Evolutionary conservation across 2,888 invertebrate genomes (phyloP), one percentile per base, ranked within the genome.

Genomic region (Eupithecia tripunctaria): DNA sequence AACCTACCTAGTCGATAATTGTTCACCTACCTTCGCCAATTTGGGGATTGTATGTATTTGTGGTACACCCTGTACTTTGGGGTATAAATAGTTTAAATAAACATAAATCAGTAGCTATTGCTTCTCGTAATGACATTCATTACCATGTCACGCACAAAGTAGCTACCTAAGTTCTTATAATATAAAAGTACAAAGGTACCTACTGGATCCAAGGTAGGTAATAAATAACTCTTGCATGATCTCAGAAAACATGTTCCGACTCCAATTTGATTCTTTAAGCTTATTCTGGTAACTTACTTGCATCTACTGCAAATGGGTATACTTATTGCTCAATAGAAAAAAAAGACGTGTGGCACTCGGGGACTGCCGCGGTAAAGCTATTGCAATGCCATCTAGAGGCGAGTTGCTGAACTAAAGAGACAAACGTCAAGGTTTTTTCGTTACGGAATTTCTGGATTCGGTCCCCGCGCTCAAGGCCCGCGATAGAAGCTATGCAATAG

Each of bases 241-340:
- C 60, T 60, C 60, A 60, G 60, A 60, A 29, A 29, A 60, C 60
- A 60, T 60, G 60, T 18, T 18, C 29, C 8, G 60, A 60, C 60
- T 60, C 21, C 21, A 51, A 51, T 2, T 21, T 21, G 3, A 10
- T 10, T 21, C 10, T 21, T 51, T 51, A n/a, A 21, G 18, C 60
- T 27, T 60, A 5, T 7, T 27, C 18, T 29, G 56, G 56, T 25
- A 12, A 25, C 25, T 56, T 25, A 4, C 21, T 47, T n/a, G 43
- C 7, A 43, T 43, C 7, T 18, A 15, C n/a, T 51, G n/a, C 21
- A 10, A 51, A 21, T 21, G 4, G 32, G 32, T n/a, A n/a, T n/a
- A n/a, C n/a, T n/a, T n/a, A n/a, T n/a, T n/a, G n/a, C n/a, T n/a
- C n/a, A n/a, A n/a, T n/a, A n/a, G n/a, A n/a, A n/a, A n/a, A n/a